Conservation (phyloP, 2,113 vertebrate genomes). For the Corydoras maculifer region DNA sequence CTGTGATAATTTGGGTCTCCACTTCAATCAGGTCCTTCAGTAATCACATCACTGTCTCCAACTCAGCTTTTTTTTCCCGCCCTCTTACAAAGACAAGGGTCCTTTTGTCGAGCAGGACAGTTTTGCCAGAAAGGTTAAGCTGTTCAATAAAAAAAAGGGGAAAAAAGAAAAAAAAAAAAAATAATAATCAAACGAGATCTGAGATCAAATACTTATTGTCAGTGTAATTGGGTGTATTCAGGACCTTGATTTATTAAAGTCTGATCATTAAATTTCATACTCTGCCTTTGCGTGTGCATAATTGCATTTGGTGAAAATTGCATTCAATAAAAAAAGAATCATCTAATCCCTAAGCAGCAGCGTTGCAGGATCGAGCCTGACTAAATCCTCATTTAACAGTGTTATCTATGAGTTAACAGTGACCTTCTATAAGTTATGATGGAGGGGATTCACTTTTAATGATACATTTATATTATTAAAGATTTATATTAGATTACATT, state of each 20-base stretch:
- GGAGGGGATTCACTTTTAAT: too few relatives aligned
- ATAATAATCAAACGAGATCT: conserved; percentile 42
- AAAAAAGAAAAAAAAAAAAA: too few relatives aligned
- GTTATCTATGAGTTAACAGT: conserved; percentile 10
- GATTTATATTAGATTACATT: not conserved
- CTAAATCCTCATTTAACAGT: conserved; percentile 25
- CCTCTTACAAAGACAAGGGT: conserved; percentile 42
- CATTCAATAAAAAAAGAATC: conserved; percentile 24
- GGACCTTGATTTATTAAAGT: conserved; percentile 25
- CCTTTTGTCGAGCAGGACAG: conserved; percentile 46
- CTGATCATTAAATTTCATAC: conserved; percentile 18
- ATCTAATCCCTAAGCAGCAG: conserved; percentile 32
- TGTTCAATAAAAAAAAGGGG: conserved; percentile 51
- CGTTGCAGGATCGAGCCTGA: conserved; percentile 19
- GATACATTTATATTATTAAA: not conserved
- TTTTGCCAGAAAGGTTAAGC: conserved; percentile 32
- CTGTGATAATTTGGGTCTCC: conserved; percentile 71
- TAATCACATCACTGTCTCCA: conserved; percentile 70
- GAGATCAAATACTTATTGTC: conserved; percentile 53
- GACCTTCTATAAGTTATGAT: not conserved
- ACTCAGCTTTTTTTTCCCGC: conserved; percentile 41
- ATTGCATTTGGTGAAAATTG: conserved; percentile 33
- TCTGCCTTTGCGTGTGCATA: conserved; percentile 33
- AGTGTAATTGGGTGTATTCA: conserved; percentile 48
- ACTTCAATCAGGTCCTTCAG: conserved; percentile 67